phyloP scores from a whole-genome alignment of 2,113 vertebrate genomes.

The Artemisiospiza belli region DNA sequence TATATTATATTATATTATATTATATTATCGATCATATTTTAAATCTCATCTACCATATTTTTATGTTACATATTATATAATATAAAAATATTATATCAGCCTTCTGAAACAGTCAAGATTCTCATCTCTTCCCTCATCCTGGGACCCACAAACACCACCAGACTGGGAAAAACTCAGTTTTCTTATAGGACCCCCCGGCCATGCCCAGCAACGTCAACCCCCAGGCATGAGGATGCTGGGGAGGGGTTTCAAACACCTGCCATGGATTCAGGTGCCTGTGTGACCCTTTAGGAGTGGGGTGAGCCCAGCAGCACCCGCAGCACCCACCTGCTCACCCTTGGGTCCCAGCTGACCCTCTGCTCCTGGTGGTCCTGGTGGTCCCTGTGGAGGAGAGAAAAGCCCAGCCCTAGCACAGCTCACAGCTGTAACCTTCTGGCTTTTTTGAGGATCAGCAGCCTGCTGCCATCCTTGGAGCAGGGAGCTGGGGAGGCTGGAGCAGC shows the following conservation, averaged over 20 bases:
- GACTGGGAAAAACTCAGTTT: background rate
- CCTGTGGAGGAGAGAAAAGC: slow-evolving; percentile 62
- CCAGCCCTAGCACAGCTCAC: background rate
- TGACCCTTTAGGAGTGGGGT: background rate
- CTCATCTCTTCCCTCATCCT: too few species aligned
- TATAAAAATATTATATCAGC: too few species aligned
- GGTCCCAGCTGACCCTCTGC: slow-evolving; percentile 73
- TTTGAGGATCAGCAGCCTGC: background rate
- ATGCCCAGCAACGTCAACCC: background rate
- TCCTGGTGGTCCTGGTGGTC: slow-evolving; percentile 71
- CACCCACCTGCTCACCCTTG: slow-evolving; percentile 79
- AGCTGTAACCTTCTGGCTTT: background rate
- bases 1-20: too few species aligned
- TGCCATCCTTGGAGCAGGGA: background rate
- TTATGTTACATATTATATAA: too few species aligned
- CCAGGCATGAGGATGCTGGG: background rate
- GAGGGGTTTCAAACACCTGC: background rate
- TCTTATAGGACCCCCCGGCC: fast-evolving
- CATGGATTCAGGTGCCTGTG: background rate
- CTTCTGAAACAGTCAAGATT: too few species aligned
- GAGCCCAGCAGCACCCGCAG: background rate
- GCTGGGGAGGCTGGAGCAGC: background rate
- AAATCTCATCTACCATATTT: too few species aligned
- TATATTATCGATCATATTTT: too few species aligned
- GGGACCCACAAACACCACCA: too few species aligned